Evolutionary conservation across 2,888 invertebrate genomes (phyloP), one percentile per base, ranked within the genome.

Genomic region (Sesia apiformis): DNA sequence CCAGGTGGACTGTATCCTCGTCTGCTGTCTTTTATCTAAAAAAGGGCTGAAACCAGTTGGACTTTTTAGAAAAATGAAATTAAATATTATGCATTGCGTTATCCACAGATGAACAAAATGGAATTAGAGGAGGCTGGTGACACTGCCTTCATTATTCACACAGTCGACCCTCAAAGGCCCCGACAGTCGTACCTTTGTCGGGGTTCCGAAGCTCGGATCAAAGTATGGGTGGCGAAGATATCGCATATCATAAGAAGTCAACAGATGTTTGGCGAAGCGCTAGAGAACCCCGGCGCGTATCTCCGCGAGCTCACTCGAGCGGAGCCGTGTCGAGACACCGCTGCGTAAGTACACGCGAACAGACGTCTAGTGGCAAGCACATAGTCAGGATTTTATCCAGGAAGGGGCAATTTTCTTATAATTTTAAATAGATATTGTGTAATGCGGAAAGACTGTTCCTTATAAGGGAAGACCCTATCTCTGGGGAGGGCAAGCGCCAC

Each of bases 101-200:
- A 38, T 50, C 6, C 50, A n/a, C 73, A 99, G 98, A 96, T 98
- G 63, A 99, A 99, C 87, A 98, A 98, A 89, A 97, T 98, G 97
- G 92, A 92, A 54, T 81, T 97, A 70, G 92, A 93, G 59, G 94
- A 96, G 59, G 91, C 74, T 3, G 69, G 70, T 53, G 73, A 64
- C 54, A 73, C 67, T 38, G 74, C 76, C 5, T 88, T 89, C 63
- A 70, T 82, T 3, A 81, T 89, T 39, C 79, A 94, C 67, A 97
- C 97, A 53, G 94, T 94, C 56, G 96, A 96, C 80, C 94, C 95
- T 7, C 92, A 92, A 64, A 94, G 94, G 67, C 93, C 95, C 51
- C 92, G 92, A 53, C 87, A 94, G 58, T 93, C 94, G 62, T 97
- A 95, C 82, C 85, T 94, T 60, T 96, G 98, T 79, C 95, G 94